Evolutionary conservation across 1,140 invertebrate species (phyloP).

Genomic region (Drosophila ercepeae): DNA sequence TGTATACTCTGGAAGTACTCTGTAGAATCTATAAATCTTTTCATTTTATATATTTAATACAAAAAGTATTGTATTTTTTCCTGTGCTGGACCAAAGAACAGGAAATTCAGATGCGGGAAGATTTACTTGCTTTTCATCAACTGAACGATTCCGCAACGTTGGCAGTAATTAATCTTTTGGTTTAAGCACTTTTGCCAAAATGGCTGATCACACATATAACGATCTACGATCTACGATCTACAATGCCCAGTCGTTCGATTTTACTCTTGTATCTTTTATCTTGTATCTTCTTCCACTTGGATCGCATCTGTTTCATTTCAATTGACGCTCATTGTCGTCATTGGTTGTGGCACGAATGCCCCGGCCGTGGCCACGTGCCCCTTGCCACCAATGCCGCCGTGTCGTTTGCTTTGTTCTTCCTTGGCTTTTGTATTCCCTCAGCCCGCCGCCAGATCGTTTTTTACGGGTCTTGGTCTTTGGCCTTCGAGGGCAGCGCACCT

Average conservation of each 20-base stretch:
- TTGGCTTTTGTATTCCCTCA: conserved; percentile 41
- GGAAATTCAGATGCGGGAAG: conserved; percentile 11
- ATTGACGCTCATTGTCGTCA: conserved; percentile 73
- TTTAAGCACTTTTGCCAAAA: conserved; percentile 46
- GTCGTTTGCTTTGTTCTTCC: conserved; percentile 51
- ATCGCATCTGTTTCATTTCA: conserved; percentile 77
- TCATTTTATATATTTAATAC: background rate
- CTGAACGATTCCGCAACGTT: conserved; percentile 48
- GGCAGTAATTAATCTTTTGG: conserved; percentile 54
- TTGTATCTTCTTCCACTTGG: conserved; percentile 16
- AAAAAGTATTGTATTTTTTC: background rate
- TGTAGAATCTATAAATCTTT: background rate
- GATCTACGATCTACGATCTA: conserved; percentile 3
- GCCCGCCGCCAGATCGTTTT: conserved; percentile 8
- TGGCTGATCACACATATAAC: conserved; percentile 20
- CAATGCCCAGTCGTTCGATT: conserved; percentile 1
- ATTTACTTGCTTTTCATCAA: conserved; percentile 24
- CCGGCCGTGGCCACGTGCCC: background rate
- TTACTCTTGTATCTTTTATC: background rate
- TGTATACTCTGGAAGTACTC: background rate
- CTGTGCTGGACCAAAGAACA: background rate
- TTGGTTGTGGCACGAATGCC: conserved; percentile 17
- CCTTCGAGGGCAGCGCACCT: conserved; percentile 64
- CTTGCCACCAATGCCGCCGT: conserved; percentile 15
- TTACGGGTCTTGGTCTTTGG: conserved; percentile 40